Percentiles rank a stretch among this genome's conserved stretches.
Evolutionary conservation across 1,140 invertebrate genomes (phyloP).

Genomic region (Drosophila santomea): DNA sequence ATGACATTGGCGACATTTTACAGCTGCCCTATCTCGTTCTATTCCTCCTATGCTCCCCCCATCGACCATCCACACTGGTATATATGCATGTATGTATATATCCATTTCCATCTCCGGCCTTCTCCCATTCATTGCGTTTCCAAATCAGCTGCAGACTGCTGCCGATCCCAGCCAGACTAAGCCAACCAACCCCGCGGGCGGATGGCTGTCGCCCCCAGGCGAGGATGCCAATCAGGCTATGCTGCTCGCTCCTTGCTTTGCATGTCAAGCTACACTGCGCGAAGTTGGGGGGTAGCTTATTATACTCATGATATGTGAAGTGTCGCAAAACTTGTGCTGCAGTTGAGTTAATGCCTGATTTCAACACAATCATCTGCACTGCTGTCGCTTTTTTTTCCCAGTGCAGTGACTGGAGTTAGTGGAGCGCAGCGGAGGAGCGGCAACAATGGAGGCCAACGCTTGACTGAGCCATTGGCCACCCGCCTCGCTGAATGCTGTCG

Average conservation of each 20-base stretch:
- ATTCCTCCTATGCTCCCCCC: too few species aligned
- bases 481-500: constrained; percentile 13
- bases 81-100: not conserved
- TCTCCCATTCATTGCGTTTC: constrained; percentile 3
- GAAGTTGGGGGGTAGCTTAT: not conserved
- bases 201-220: constrained; percentile 29
- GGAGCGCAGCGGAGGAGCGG: not conserved
- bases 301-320: not conserved
- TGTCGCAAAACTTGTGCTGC: too few species aligned
- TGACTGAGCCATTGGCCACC: constrained; percentile 32
- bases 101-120: not conserved
- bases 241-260: constrained; percentile 25
- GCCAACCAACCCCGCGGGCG: constrained; percentile 15
- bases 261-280: constrained; percentile 10
- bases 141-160: constrained; percentile 12
- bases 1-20: constrained; percentile 74
- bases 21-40: constrained; percentile 15
- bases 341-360: too few species aligned
- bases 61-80: too few species aligned
- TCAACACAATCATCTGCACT: too few species aligned
- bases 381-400: not conserved
- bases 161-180: constrained; percentile 13
- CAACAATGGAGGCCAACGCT: constrained; percentile 46
- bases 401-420: not conserved
- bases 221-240: constrained; percentile 55